A percentile compares a stretch with the other conserved stretches of the same genome.
Conservation (phyloP, 2,113 vertebrate genomes). For the Arothron firmamentum region DNA sequence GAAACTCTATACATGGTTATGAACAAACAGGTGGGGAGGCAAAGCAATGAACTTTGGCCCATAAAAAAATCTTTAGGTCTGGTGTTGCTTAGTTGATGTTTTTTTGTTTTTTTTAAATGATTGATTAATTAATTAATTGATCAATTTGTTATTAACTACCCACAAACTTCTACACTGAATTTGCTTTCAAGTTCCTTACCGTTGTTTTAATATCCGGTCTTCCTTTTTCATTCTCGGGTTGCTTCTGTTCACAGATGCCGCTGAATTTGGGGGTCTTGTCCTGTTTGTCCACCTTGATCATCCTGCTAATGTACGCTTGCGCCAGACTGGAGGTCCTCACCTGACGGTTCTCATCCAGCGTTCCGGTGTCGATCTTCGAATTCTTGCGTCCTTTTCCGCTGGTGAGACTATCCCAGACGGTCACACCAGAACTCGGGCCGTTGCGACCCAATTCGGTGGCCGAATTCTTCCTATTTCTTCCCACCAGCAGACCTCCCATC, state of each 20-base stretch:
- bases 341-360: slow-evolving; percentile 73
- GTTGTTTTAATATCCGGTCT: slow-evolving; percentile 75
- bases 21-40: slow-evolving; percentile 47
- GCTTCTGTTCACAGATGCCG: slow-evolving; percentile 56
- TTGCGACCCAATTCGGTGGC: slow-evolving; percentile 77
- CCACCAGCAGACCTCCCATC: slow-evolving; percentile 66
- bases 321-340: slow-evolving; percentile 72
- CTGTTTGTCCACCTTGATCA: slow-evolving; percentile 92
- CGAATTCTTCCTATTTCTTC: slow-evolving; percentile 87
- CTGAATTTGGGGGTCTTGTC: slow-evolving; percentile 80
- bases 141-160: neutral
- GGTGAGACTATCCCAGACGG: slow-evolving; percentile 80
- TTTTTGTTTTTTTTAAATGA: neutral
- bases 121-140: no score
- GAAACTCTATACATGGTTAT: slow-evolving; percentile 50
- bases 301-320: slow-evolving; percentile 88
- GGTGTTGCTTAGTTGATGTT: neutral
- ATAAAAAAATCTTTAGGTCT: neutral
- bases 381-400: slow-evolving; percentile 86
- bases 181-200: slow-evolving; percentile 71
- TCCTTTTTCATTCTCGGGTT: slow-evolving; percentile 75
- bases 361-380: slow-evolving; percentile 68
- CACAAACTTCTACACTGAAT: neutral
- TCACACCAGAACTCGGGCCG: slow-evolving; percentile 63
- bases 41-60: slow-evolving; percentile 31